These are phyloP conservation scores for Pectinophora gossypiella DNA, from an alignment of 1,140 invertebrate species.

Conservation along the genomic window DNA sequence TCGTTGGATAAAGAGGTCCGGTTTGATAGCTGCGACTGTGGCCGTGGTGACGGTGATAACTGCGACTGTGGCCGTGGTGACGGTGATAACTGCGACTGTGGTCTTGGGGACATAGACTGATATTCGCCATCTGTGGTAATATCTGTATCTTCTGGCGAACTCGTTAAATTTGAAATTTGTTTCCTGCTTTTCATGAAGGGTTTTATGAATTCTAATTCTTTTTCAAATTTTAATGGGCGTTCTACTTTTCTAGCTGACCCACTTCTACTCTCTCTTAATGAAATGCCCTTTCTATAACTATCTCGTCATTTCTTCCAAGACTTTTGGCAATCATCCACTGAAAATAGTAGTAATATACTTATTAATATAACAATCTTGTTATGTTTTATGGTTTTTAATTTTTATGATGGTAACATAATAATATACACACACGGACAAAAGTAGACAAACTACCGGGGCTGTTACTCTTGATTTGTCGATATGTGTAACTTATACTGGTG, in stretches of 20 bases:
- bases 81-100: no score
- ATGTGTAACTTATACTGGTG: neutral
- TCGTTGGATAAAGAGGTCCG: neutral
- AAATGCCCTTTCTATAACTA: conserved; percentile 2
- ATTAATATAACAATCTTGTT: no score
- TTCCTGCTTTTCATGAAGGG: neutral
- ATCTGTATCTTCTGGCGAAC: neutral
- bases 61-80: no score
- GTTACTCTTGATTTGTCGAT: neutral
- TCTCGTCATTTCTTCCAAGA: neutral
- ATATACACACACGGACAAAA: neutral
- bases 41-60: no score
- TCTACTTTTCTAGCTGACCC: neutral
- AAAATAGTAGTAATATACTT: neutral
- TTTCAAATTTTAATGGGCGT: conserved; percentile 7
- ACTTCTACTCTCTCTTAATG: conserved; percentile 2
- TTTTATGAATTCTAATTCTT: conserved; percentile 5
- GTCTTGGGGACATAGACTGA: neutral
- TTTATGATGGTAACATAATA: neutral
- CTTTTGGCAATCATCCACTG: neutral
- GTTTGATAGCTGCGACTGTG: neutral
- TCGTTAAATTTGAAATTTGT: conserved; percentile 6
- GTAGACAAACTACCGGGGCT: neutral
- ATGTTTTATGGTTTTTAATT: neutral
- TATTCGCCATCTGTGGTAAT: neutral